A percentile compares a stretch with the other conserved stretches of the same genome.
These are phyloP conservation scores for Leptoclinus maculatus DNA, from an alignment of 2,797 vertebrate species.

Conservation along the genomic window DNA sequence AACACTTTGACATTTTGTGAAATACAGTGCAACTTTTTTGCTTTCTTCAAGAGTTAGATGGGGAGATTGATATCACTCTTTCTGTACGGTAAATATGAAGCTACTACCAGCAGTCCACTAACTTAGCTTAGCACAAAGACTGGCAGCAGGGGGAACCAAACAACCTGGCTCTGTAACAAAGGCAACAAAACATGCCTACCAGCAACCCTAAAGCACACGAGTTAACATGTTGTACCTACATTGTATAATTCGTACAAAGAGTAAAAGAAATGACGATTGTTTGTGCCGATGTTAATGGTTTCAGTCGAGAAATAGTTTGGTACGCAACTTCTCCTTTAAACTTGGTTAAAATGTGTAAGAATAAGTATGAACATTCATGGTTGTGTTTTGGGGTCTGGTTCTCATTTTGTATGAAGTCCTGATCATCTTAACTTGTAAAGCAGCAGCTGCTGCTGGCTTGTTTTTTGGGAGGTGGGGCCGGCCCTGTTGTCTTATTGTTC, in stretches of 20 bases:
- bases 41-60: not conserved
- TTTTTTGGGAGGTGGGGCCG: constrained; percentile 64
- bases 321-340: not conserved
- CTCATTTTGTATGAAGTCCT: not conserved
- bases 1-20: too few species aligned
- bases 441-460: constrained; percentile 44
- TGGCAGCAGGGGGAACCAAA: not conserved
- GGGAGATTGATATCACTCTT: not conserved
- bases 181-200: not conserved
- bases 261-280: not conserved
- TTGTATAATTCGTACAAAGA: not conserved
- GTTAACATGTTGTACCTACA: not conserved
- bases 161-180: not conserved
- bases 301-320: not conserved
- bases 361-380: not conserved
- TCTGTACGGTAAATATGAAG: not conserved
- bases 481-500: constrained; percentile 77
- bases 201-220: not conserved
- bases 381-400: not conserved
- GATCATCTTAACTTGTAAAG: constrained; percentile 27
- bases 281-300: not conserved
- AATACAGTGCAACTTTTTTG: not conserved
- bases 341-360: not conserved
- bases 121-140: not conserved
- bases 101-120: not conserved